phyloP scores from a whole-genome alignment of 2,113 vertebrate genomes.

The Cryptotis parvus region DNA sequence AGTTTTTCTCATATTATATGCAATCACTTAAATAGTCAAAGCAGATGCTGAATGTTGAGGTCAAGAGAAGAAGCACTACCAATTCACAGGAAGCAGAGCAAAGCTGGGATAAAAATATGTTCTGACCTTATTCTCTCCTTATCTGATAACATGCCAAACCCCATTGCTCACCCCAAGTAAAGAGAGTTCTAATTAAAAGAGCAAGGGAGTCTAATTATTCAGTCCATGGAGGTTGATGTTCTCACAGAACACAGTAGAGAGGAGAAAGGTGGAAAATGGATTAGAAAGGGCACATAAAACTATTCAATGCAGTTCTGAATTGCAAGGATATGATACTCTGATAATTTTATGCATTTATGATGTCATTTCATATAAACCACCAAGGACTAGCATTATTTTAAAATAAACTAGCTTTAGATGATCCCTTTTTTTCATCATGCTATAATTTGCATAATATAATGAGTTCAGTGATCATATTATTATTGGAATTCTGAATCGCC shows the following conservation, averaged over 20 bases:
- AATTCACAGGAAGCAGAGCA: not conserved
- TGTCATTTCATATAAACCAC: not conserved
- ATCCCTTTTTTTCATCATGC: conserved; percentile 13
- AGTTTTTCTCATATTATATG: not conserved
- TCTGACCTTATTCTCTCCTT: not conserved
- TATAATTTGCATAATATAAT: conserved; percentile 60
- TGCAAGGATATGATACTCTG: not conserved
- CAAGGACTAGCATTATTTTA: not conserved
- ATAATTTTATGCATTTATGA: not conserved
- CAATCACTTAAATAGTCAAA: not conserved
- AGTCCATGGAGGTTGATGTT: not conserved
- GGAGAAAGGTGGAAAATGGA: not conserved
- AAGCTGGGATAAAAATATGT: not conserved
- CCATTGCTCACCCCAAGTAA: not conserved
- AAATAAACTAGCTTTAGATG: conserved; percentile 36
- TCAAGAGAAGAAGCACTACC: not conserved
- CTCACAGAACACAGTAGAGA: not conserved
- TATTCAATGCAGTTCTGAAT: not conserved
- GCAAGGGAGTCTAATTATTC: not conserved
- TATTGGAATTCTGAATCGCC: not conserved
- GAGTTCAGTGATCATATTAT: conserved; percentile 24
- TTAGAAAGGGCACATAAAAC: not conserved
- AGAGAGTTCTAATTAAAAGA: not conserved
- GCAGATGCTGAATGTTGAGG: not conserved
- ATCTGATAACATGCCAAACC: not conserved